Percentiles rank a stretch among this genome's conserved stretches.
These are phyloP conservation scores for Diaperis boleti DNA, from an alignment of 2,888 invertebrate genomes.

Conservation along the genomic window DNA sequence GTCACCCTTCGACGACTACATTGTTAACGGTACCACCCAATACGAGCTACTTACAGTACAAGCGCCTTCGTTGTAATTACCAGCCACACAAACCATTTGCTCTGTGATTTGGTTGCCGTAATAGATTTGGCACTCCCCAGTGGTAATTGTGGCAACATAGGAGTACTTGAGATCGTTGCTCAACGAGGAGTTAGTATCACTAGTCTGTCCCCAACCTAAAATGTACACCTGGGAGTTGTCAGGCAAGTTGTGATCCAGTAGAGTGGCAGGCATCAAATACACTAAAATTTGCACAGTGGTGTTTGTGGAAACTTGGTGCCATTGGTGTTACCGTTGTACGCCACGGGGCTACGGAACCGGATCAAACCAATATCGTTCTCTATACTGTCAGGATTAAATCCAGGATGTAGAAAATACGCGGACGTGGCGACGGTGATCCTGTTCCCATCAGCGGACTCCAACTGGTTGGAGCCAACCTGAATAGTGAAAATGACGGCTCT, in stretches of 20 bases:
- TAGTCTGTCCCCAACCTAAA: slow-evolving; percentile 1
- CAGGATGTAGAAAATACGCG: neutral
- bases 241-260: neutral
- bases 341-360: too few relatives aligned
- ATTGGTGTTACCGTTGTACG: neutral
- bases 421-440: neutral
- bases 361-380: slow-evolving; percentile 6
- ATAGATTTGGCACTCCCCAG: neutral
- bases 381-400: neutral
- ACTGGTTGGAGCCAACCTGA: neutral
- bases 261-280: neutral
- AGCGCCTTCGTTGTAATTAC: slow-evolving; percentile 4
- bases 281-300: too few relatives aligned
- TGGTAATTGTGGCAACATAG: neutral
- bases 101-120: slow-evolving; percentile 9
- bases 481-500: slow-evolving; percentile 7
- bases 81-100: slow-evolving; percentile 4
- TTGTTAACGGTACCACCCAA: neutral
- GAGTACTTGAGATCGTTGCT: neutral
- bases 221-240: neutral
- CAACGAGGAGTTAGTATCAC: neutral
- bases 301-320: too few relatives aligned
- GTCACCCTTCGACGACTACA: slow-evolving; percentile 9
- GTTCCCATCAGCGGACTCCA: neutral
- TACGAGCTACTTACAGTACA: slow-evolving; percentile 5